Base-by-base conservation (phyloP, 53 echinoderm and acorn worm genomes). In the Henricia sp. region DNA sequence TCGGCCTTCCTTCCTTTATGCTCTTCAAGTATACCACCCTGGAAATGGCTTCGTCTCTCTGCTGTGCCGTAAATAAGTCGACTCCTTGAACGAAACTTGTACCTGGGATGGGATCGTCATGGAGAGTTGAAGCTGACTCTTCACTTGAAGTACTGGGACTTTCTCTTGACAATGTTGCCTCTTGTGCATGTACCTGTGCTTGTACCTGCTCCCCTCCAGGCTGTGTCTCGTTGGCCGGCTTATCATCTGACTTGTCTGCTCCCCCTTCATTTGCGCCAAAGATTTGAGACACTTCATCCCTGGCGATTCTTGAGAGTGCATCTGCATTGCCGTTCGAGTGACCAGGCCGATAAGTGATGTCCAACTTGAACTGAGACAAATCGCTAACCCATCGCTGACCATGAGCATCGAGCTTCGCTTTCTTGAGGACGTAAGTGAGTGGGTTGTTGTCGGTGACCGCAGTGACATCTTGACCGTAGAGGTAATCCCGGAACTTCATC, bases 371-470 rank as follows among this genome's bases (percentile, higher is more conserved):
- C 17, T 62, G 29, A 37, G 86, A 62, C 14, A 86, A 67, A 54
- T 86, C 86, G 39, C 56, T 86, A 26, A 86, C 68, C 86, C 86
- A 86, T 52, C 86, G 51, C 13, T 86, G 86, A 0, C 86, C 54
- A 37, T 86, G 86, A 12, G 77, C 75, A 67, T 86, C 86, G 1
- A 86, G 52, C 39, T 86, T 76, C 65, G 86, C 86, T 17, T 64
- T 75, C 67, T 86, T 86, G 28, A 86, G 32, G 24, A 86, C 76
- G 72, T 86, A 86, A 4, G 76, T 86, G 36, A 86, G 32, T 6
- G 86, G 86, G 28, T 86, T 86, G 63, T 76, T 87, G 52, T 87
- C 87, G 2, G 77, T 77, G 48, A 67, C 43, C 13, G 58, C 87
- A 8, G 66, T 75, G 20, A 78, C 87, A 4, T 63, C 42, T 6